These are phyloP conservation scores for Metallyticus violacea DNA, from an alignment of 2,888 invertebrate genomes.

Conservation along the genomic window DNA sequence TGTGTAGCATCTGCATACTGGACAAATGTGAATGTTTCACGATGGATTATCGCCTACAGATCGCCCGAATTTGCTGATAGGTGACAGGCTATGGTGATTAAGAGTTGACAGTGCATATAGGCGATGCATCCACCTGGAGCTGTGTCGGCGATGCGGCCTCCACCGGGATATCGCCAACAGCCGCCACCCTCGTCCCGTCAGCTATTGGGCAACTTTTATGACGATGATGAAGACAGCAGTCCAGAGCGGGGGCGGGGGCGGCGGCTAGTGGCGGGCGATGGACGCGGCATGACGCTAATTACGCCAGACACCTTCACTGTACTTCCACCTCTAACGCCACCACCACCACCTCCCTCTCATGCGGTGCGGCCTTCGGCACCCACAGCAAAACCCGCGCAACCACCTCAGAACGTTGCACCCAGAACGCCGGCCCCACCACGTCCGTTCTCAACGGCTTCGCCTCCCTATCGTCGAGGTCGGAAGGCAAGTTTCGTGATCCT, in stretches of 20 bases:
- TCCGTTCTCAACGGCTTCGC: conserved; percentile 21
- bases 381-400: background rate
- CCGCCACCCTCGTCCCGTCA: background rate
- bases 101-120: background rate
- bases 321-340: conserved; percentile 32
- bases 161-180: background rate
- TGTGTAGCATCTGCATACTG: no score
- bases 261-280: background rate
- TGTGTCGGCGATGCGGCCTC: background rate
- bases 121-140: conserved; percentile 1
- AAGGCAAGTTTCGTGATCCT: conserved; percentile 65
- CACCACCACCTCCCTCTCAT: conserved; percentile 35
- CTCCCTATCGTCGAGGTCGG: conserved; percentile 35
- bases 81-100: background rate
- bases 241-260: background rate
- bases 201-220: background rate
- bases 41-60: no score
- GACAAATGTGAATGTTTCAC: background rate
- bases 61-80: no score
- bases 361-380: no score
- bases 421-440: conserved; percentile 28
- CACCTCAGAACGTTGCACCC: background rate
- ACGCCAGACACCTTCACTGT: conserved; percentile 35
- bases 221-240: background rate
- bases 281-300: background rate